phyloP scores from a whole-genome alignment of 1,140 invertebrate genomes.

The Globodera rostochiensis region DNA sequence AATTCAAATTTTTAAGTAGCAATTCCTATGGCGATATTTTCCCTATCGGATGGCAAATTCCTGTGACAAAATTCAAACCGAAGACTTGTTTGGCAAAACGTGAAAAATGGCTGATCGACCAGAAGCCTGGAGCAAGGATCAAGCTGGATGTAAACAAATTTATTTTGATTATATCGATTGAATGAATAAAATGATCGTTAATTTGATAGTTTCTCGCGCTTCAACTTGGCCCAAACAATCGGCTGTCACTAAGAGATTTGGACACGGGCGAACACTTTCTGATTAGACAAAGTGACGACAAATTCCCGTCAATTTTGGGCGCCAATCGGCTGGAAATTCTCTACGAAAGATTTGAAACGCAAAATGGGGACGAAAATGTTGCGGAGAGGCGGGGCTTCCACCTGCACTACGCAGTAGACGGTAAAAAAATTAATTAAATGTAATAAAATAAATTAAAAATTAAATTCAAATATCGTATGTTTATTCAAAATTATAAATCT shows the following conservation, averaged over 20 bases:
- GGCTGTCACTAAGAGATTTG: background rate
- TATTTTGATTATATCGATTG: background rate
- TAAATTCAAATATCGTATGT: too few relatives aligned
- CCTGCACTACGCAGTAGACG: background rate
- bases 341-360: background rate
- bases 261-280: background rate
- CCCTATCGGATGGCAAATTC: constrained; percentile 4
- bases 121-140: constrained; percentile 24
- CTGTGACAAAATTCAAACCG: background rate
- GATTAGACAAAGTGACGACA: background rate
- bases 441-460: too few relatives aligned
- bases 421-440: background rate
- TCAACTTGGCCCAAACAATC: background rate
- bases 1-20: background rate
- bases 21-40: constrained; percentile 13
- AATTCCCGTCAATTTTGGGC: background rate
- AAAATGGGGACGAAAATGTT: background rate
- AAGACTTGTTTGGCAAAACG: constrained; percentile 4
- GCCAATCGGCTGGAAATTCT: background rate
- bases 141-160: background rate
- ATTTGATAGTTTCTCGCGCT: background rate
- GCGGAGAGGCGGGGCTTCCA: background rate
- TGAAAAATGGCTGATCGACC: constrained; percentile 22
- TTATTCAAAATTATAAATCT: too few relatives aligned
- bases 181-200: background rate